phyloP scores from a whole-genome alignment of 2,797 vertebrate genomes.

The Sarcoramphus papa region DNA sequence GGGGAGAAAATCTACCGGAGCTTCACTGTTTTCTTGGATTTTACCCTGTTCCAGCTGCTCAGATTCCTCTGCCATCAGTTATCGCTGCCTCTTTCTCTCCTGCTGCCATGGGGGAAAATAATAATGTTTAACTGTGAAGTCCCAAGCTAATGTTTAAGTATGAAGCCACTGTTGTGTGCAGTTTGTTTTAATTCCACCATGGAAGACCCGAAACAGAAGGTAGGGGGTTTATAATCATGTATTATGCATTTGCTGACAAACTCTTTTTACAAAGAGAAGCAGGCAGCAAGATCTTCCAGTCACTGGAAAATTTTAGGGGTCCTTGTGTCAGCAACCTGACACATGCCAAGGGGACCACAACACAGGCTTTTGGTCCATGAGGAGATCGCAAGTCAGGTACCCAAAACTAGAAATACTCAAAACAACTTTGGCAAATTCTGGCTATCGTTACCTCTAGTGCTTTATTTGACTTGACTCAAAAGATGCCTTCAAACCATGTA shows the following conservation, averaged over 20 bases:
- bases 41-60: slow-evolving; percentile 10
- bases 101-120: not conserved
- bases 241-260: not conserved
- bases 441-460: not conserved
- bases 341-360: not conserved
- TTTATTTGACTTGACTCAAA: not conserved
- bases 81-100: not conserved
- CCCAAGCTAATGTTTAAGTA: not conserved
- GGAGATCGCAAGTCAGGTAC: not conserved
- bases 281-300: not conserved
- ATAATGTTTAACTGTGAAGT: not conserved
- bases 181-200: not conserved
- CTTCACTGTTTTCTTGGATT: not conserved
- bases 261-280: not conserved
- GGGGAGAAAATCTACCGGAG: not conserved
- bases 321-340: not conserved
- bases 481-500: not conserved
- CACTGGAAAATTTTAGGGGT: not conserved
- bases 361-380: not conserved
- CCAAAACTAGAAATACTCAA: not conserved
- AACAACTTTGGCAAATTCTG: not conserved
- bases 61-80: not conserved
- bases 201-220: not conserved
- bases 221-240: not conserved
- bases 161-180: not conserved